Evolutionary conservation across 1,140 invertebrate species (phyloP).

Genomic region (Plutomurus gul): DNA sequence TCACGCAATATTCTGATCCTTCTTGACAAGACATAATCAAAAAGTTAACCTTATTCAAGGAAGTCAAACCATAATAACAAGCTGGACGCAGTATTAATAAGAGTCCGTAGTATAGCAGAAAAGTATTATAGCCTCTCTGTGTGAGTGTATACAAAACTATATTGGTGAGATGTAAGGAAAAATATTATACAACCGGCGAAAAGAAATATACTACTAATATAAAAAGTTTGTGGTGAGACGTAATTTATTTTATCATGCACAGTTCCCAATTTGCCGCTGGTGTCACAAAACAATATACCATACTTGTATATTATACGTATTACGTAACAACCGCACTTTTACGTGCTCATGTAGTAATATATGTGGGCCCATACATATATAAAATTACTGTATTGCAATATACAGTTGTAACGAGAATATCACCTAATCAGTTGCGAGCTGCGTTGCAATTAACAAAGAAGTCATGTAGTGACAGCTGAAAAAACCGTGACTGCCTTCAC

Average conservation of each 20-base stretch:
- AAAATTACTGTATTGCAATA: too few species aligned
- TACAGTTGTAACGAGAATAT: neutral
- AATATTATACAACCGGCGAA: neutral
- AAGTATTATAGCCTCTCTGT: neutral
- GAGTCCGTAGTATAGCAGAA: neutral
- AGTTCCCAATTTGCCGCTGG: neutral
- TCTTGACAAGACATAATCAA: slow-evolving; percentile 49
- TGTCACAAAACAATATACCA: too few species aligned
- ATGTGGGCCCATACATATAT: too few species aligned
- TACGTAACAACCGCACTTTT: too few species aligned
- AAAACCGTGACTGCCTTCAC: neutral
- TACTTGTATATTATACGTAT: too few species aligned
- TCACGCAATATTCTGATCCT: slow-evolving; percentile 46
- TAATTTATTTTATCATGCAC: slow-evolving; percentile 8
- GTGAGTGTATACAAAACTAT: neutral
- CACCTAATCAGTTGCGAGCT: neutral
- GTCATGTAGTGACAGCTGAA: neutral
- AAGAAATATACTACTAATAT: too few species aligned
- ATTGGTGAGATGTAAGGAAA: neutral
- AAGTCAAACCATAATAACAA: slow-evolving; percentile 20
- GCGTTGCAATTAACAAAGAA: neutral
- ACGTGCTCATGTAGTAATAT: too few species aligned
- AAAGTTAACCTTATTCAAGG: slow-evolving; percentile 40
- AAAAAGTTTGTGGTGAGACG: neutral
- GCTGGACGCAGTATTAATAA: neutral